A percentile compares a stretch with the other conserved stretches of the same genome.
Evolutionary conservation across 2,113 vertebrate genomes (phyloP).

Genomic region (Ceyx melanurus): DNA sequence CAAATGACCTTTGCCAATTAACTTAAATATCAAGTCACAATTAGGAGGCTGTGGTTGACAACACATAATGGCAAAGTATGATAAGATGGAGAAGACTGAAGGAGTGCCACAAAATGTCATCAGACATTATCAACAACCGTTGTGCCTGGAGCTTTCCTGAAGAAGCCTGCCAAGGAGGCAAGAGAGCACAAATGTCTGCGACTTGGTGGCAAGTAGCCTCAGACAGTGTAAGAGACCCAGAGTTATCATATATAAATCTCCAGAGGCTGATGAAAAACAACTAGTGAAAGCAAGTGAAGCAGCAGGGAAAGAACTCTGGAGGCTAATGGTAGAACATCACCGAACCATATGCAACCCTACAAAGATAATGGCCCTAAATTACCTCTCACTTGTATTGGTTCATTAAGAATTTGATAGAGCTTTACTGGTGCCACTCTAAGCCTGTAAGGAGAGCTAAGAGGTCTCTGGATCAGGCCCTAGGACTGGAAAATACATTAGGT

Average conservation of each 20-base stretch:
- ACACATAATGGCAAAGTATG: rapidly evolving
- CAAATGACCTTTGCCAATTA: neutral
- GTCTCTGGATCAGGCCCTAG: conserved; percentile 9
- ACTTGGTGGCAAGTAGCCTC: neutral
- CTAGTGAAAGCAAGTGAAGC: neutral
- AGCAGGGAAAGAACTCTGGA: conserved; percentile 14
- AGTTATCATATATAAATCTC: neutral
- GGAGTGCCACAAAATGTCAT: conserved; percentile 13
- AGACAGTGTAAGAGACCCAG: neutral
- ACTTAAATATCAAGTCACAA: neutral
- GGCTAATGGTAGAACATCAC: neutral
- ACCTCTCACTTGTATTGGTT: conserved; percentile 9
- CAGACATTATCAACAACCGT: neutral
- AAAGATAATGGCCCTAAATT: conserved; percentile 56
- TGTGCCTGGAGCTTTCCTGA: neutral
- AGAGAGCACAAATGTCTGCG: neutral
- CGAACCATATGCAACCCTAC: conserved; percentile 1
- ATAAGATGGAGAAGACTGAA: neutral
- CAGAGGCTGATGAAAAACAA: neutral
- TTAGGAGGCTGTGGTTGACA: neutral
- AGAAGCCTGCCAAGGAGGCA: conserved; percentile 16
- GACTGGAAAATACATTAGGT: conserved; percentile 50
- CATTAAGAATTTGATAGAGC: conserved; percentile 27
- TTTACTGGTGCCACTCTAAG: neutral
- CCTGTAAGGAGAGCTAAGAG: neutral